A percentile compares a stretch with the other conserved stretches of the same genome.
These are phyloP conservation scores for Argyrosomus regius DNA, from an alignment of 2,797 vertebrate genomes.

Conservation along the genomic window DNA sequence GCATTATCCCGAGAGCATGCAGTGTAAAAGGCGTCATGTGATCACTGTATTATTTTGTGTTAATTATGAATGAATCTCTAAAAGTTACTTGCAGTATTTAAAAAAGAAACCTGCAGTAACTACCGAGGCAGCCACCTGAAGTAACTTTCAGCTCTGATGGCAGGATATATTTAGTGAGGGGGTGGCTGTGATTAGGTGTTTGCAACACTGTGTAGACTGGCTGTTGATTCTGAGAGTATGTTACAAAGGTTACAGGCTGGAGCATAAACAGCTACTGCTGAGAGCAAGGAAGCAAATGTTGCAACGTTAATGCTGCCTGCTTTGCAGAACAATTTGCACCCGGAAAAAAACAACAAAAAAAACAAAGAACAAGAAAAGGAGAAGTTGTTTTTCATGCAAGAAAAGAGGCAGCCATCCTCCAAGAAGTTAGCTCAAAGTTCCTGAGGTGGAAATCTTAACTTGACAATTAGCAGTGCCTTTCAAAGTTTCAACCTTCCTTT, in stretches of 20 bases:
- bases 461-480: conserved; percentile 19
- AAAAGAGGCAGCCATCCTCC: conserved; percentile 3
- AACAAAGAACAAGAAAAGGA: conserved; percentile 61
- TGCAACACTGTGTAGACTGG: conserved; percentile 29
- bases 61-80: neutral
- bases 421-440: conserved; percentile 47
- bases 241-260: conserved; percentile 60
- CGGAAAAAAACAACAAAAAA: conserved; percentile 57
- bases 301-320: conserved; percentile 59
- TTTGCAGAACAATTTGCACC: conserved; percentile 65
- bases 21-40: neutral
- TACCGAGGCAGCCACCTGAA: neutral
- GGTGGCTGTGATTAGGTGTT: conserved; percentile 35
- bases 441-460: conserved; percentile 28
- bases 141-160: neutral
- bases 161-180: conserved; percentile 14
- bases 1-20: neutral
- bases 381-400: conserved; percentile 64
- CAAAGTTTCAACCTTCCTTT: conserved; percentile 35
- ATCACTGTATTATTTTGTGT: neutral
- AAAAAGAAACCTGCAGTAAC: neutral
- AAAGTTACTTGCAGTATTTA: conserved; percentile 11
- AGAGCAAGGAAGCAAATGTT: conserved; percentile 65
- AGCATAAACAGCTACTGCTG: conserved; percentile 42
- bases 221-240: conserved; percentile 52